Base-by-base conservation (phyloP, 2,888 invertebrate species). In the Calliopum simillimum region DNA sequence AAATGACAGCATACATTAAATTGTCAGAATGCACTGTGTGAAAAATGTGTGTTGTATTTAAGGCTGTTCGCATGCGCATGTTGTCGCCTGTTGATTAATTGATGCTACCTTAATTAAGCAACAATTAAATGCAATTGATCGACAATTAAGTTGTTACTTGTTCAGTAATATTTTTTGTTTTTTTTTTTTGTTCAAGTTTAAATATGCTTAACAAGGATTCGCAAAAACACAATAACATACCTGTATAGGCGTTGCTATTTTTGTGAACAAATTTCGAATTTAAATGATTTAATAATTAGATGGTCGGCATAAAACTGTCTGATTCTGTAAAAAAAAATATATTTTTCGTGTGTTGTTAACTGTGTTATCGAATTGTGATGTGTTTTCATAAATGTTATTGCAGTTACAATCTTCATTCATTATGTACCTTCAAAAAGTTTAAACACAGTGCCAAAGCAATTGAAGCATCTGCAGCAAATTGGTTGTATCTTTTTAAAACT, bases 51-150 rank as follows among this genome's bases (percentile, higher is more conserved):
- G 25, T 33, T 23, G 6, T 12, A 11, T 8, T 16, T n/a, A 59
- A 67, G 58, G 67, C 58, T 67, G 49, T 8, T 5, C 67, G 67
- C 67, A 67, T 67, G 67, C 67, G 67, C 58, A 21, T 13, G 6
- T 19, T 19, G 51, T 33, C 33, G 8, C 44, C 46, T 21, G 21
- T 61, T 65, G 65, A 53, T 49, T 63, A 47, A 63, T 67, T 47
- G 47, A 47, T 47, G 66, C 41, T 49, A 4, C 21, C 13, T 68
- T 14, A 47, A 49, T 62, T 61, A 62, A 49, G 43, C 53, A 21
- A 53, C 16, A 25, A 58, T 68, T 43, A 62, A 62, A 25, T 33
- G 33, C 14, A 33, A 44, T 21, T 21, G n/a, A 19, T 53, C 23
- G 21, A 14, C 33, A 41, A 25, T 41, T 55, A 12, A 49, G 44